phyloP scores from a whole-genome alignment of 2,888 invertebrate genomes.

The Nudaria mundana region DNA sequence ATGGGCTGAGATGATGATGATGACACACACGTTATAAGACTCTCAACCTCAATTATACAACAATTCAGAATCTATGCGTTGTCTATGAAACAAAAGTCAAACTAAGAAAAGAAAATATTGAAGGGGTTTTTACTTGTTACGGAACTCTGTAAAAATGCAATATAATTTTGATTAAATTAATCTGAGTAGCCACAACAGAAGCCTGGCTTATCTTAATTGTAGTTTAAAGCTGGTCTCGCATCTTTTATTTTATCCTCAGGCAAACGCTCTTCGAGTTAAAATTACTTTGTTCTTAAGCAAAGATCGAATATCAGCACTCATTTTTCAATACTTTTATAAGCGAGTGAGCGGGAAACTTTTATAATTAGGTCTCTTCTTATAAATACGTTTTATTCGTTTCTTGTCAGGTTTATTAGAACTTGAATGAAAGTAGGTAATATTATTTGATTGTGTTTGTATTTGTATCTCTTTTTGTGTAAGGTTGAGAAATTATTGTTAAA shows the following conservation, averaged over 20 bases:
- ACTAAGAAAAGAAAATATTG: no score
- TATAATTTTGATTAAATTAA: slow-evolving; percentile 59
- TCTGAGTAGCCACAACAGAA: slow-evolving; percentile 52
- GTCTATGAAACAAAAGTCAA: no score
- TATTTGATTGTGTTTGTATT: slow-evolving; percentile 7
- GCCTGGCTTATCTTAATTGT: slow-evolving; percentile 71
- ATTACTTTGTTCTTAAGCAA: slow-evolving; percentile 71
- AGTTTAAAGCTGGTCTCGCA: slow-evolving; percentile 59
- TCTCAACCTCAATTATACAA: no score
- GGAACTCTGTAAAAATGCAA: no score
- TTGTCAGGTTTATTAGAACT: slow-evolving; percentile 25
- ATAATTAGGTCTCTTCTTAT: slow-evolving; percentile 55
- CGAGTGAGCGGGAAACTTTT: slow-evolving; percentile 53
- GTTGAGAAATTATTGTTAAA: slow-evolving; percentile 4
- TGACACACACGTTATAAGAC: no score
- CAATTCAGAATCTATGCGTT: no score
- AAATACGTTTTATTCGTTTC: slow-evolving; percentile 26
- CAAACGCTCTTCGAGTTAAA: slow-evolving; percentile 66
- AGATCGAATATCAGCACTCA: slow-evolving; percentile 71
- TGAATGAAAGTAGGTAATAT: slow-evolving; percentile 10
- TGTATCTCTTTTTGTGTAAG: slow-evolving; percentile 3
- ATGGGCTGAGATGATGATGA: no score
- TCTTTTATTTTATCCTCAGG: slow-evolving; percentile 71
- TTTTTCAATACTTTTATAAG: slow-evolving; percentile 73
- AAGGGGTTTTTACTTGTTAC: no score